phyloP scores from a whole-genome alignment of 2,113 vertebrate genomes.

The Serinus canaria region DNA sequence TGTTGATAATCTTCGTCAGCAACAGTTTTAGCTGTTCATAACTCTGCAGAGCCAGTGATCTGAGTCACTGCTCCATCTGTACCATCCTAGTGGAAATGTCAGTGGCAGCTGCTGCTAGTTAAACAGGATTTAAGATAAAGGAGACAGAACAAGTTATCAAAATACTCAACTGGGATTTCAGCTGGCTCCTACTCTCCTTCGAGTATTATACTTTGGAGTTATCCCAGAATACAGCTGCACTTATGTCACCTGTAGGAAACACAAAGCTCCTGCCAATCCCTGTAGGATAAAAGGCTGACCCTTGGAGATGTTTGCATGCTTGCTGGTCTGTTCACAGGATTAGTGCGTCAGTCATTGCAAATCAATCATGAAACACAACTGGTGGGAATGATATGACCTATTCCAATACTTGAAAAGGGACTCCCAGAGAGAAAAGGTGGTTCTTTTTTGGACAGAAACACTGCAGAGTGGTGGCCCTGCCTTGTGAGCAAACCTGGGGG shows the following conservation, averaged over 20 bases:
- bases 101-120: conserved; percentile 50
- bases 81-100: conserved; percentile 48
- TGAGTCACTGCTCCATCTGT: conserved; percentile 64
- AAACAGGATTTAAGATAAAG: conserved; percentile 46
- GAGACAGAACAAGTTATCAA: conserved; percentile 42
- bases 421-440: neutral
- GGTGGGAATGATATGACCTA: neutral
- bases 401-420: neutral
- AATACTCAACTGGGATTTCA: conserved; percentile 15
- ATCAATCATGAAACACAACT: neutral
- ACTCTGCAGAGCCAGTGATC: neutral
- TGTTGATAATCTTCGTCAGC: neutral
- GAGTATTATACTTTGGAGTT: neutral
- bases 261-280: neutral
- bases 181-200: neutral
- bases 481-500: neutral
- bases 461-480: fast-evolving
- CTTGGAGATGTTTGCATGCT: neutral
- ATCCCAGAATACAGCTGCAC: neutral
- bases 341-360: neutral
- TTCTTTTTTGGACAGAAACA: neutral
- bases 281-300: neutral
- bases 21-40: conserved; percentile 17
- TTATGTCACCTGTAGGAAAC: neutral
- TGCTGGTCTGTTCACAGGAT: neutral